Evolutionary conservation across 2,113 vertebrate species (phyloP), one percentile per base, ranked within the genome.

Genomic region (Sander vitreus): DNA sequence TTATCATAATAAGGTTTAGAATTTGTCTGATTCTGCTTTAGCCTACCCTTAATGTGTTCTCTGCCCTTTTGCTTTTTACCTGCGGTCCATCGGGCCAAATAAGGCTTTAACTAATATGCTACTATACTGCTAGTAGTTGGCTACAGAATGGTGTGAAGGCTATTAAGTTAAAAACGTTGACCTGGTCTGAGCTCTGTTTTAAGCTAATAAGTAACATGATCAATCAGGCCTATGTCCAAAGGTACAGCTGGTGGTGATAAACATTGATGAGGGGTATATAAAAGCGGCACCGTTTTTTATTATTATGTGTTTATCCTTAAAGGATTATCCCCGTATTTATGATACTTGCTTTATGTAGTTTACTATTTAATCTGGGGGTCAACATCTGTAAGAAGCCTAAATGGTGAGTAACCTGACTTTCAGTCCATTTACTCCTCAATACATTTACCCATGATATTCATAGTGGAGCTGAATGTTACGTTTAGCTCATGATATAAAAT

Each of bases 151-250:
- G 15, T 27, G 0, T 51, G 3, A 39, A 27, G 51, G n/a, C 39
- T 67, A 39, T 86, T 72, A 71, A 79, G 45, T 72, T 19, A 69
- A 67, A 88, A 66, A 85, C 80, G 87, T 88, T 89, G 86, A 76
- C 80, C 86, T 73, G 45, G 36, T 66, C 54, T 76, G 19, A 78
- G 64, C 54, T 76, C 67, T 36, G 47, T 73, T 73, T 73, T 33
- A 73, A 83, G 90, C 76, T 94, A 93, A 92, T 94, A 30, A 90
- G 87, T 92, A 94, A 93, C 91, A 76, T 14, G 72, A 87, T 75
- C 45, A 79, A 83, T 63, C 47, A 47, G 68, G 78, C 59, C 15
- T 7, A n/a, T 55, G 81, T 88, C 76, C 90, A 90, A 88, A 88
- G 80, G 89, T 88, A 70, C 71, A 86, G 59, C 12, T 55, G 51